Evolutionary conservation across 2,113 vertebrate genomes (phyloP), one percentile per base, ranked within the genome.

Genomic region (Gasterosteus aculeatus): DNA sequence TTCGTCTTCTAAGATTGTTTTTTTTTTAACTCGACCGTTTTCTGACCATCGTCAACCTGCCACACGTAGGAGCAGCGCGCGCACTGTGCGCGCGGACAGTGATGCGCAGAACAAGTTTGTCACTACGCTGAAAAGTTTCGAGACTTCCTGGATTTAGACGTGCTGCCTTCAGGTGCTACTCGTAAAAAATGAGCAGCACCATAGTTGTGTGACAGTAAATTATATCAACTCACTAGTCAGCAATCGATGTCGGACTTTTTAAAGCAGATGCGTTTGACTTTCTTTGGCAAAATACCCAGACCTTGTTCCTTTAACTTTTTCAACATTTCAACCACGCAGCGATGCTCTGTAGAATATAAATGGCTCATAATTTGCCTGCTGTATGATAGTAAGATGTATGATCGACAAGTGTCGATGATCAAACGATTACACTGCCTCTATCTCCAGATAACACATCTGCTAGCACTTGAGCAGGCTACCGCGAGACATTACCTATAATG

Each of bases 71-170:
- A 56, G 63, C 18, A 19, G 12, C 64, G 22, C 47, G 7, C 58
- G 42, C 35, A 14, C 47, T 46, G 58, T 1, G 57, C 72, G 7
- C 73, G 10, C 47, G 1, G 38, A 11, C 31, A 19, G 69, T 39
- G 57, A 75, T 18, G 72, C 65, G 14, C 16, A 49, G 10, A 49
- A 77, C 77, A 82, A 88, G 62, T 87, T 84, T 68, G 44, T 4
- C 62, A 41, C 73, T 47, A 18, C 15, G 47, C 57, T 74, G 61
- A 89, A 91, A 92, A 92, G 72, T 91, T 92, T 87, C 65, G 14
- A 81, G 81, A 87, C 91, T 92, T 92, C 91, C 91, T 91, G 90
- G 77, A 80, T 85, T 51, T 26, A 80, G 59, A 14, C 49, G 44
- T 70, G 91, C 19, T 86, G 80, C 87, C 26, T 92, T 92, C 69